A percentile compares a stretch with the other conserved stretches of the same genome.
Conservation (phyloP, 2,113 vertebrate genomes). For the Epinephelus lanceolatus region DNA sequence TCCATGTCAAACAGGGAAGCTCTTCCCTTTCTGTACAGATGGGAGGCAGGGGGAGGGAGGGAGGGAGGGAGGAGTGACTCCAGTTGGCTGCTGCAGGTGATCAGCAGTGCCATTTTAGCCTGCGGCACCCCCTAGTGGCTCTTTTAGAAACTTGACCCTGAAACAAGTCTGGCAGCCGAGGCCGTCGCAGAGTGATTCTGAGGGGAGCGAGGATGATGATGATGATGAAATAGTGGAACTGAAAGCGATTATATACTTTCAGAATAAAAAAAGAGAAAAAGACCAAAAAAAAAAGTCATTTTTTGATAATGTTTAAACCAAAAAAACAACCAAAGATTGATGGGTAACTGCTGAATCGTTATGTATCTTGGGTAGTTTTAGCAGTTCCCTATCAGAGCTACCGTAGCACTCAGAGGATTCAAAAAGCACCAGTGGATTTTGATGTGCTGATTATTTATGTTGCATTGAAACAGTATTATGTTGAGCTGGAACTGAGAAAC, state of each 20-base stretch:
- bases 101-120: constrained; percentile 61
- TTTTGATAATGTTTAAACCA: constrained; percentile 58
- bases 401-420: constrained; percentile 79
- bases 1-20: constrained; percentile 67
- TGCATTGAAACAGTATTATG: constrained; percentile 62
- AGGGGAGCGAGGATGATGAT: constrained; percentile 13
- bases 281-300: constrained; percentile 14
- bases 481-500: constrained; percentile 82
- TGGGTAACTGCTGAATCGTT: constrained; percentile 73
- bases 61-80: constrained; percentile 15
- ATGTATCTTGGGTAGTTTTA: constrained; percentile 74
- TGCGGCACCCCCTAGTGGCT: constrained; percentile 80
- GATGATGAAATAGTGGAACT: constrained; percentile 27
- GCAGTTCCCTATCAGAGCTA: constrained; percentile 73
- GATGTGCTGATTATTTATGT: constrained; percentile 67
- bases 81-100: constrained; percentile 67
- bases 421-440: constrained; percentile 67
- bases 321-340: constrained; percentile 80
- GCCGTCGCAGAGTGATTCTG: constrained; percentile 40
- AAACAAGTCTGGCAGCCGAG: constrained; percentile 38
- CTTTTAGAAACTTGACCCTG: constrained; percentile 40
- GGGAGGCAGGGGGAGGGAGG: constrained; percentile 5
- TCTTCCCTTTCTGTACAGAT: constrained; percentile 54
- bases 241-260: constrained; percentile 54
- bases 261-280: constrained; percentile 31